Evolutionary conservation across 2,888 invertebrate genomes (phyloP).

Genomic region (Melanostoma mellinum): DNA sequence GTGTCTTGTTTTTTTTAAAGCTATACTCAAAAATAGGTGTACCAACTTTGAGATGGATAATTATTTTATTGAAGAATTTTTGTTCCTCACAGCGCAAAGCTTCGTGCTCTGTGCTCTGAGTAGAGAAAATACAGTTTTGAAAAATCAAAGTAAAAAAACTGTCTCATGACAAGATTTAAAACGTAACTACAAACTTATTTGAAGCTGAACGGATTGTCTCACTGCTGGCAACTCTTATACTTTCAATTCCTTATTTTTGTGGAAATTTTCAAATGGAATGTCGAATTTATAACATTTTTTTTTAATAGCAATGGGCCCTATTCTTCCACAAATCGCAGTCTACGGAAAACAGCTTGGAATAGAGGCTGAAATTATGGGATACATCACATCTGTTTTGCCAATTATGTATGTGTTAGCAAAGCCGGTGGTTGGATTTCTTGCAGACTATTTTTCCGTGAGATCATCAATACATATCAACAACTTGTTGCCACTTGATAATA

Average conservation of each 20-base stretch:
- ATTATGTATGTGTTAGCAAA: constrained; percentile 90
- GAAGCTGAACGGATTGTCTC: too few species aligned
- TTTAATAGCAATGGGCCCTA: constrained; percentile 88
- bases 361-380: constrained; percentile 89
- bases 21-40: not conserved
- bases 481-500: not conserved
- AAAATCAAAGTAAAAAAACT: too few species aligned
- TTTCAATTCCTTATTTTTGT: too few species aligned
- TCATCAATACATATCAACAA: not conserved
- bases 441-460: constrained; percentile 87
- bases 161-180: too few species aligned
- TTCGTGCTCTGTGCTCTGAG: too few species aligned
- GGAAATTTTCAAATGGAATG: too few species aligned
- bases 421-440: constrained; percentile 89
- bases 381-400: constrained; percentile 88
- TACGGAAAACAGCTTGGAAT: constrained; percentile 91
- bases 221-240: too few species aligned
- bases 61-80: too few species aligned
- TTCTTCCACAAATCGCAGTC: constrained; percentile 90
- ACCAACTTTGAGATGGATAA: too few species aligned
- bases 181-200: too few species aligned
- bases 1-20: constrained; percentile 1
- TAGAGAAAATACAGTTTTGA: too few species aligned
- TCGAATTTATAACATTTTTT: not conserved
- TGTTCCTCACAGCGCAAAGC: too few species aligned